phyloP scores from a whole-genome alignment of 2,888 invertebrate genomes.

The Tenthredo mesomela region DNA sequence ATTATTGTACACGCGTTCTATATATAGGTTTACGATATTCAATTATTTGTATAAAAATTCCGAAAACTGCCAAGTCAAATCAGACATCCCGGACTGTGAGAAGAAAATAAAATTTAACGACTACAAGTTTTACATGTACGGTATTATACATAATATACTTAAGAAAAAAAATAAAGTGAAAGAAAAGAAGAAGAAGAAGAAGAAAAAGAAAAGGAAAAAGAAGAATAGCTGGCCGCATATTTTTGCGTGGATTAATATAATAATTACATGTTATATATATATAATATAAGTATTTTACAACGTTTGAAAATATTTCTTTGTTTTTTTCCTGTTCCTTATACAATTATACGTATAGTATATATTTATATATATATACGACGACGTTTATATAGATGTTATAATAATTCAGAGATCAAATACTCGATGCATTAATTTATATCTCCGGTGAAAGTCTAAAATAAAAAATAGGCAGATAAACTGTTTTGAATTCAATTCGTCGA shows the following conservation, averaged over 20 bases:
- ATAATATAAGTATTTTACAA: slow-evolving; percentile 21
- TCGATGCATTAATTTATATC: slow-evolving; percentile 4
- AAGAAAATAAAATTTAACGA: not conserved
- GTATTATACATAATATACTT: slow-evolving; percentile 67
- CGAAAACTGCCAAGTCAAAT: slow-evolving; percentile 6
- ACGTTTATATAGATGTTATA: not conserved
- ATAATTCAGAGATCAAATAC: not conserved
- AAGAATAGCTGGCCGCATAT: not conserved
- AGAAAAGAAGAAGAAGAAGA: not conserved
- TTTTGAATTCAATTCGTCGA: no score
- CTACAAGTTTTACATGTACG: no score
- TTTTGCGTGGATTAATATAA: not conserved
- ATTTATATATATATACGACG: not conserved
- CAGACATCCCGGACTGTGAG: not conserved
- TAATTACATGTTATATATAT: not conserved
- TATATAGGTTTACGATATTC: not conserved
- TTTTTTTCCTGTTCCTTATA: not conserved
- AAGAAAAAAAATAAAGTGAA: not conserved
- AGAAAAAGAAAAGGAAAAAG: slow-evolving; percentile 45
- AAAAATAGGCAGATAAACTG: no score
- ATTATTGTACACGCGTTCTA: not conserved
- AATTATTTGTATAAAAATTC: not conserved
- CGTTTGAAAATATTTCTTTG: slow-evolving; percentile 32
- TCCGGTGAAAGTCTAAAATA: not conserved
- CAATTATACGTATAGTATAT: slow-evolving; percentile 17